phyloP scores from a whole-genome alignment of 2,113 vertebrate genomes.

The Tragelaphus scriptus region DNA sequence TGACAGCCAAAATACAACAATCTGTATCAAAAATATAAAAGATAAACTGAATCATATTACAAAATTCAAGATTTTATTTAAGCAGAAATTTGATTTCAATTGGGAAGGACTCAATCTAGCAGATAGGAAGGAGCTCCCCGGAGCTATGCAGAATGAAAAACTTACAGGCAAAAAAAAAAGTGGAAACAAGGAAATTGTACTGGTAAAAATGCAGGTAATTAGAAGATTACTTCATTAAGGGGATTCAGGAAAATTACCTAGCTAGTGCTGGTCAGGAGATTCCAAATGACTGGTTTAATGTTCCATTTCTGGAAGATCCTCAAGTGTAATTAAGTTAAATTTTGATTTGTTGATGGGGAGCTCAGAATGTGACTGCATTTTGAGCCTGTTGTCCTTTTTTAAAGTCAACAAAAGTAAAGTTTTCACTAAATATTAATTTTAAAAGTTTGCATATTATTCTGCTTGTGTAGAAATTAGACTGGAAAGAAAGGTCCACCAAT shows the following conservation, averaged over 20 bases:
- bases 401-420: not conserved
- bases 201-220: not conserved
- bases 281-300: not conserved
- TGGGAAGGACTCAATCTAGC: not conserved
- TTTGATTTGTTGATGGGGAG: not conserved
- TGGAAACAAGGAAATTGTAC: not conserved
- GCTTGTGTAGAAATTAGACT: not conserved
- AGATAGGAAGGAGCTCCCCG: not conserved
- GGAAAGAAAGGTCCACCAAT: not conserved
- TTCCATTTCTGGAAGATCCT: not conserved
- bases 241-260: not conserved
- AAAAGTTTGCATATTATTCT: not conserved
- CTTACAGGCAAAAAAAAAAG: not conserved
- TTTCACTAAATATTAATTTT: not conserved
- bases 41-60: not conserved
- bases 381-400: not conserved
- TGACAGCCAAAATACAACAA: not conserved
- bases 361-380: not conserved
- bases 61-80: not conserved
- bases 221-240: not conserved
- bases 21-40: not conserved
- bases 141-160: not conserved
- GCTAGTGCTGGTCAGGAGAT: not conserved
- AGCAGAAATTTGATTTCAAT: not conserved
- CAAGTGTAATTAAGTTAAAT: not conserved